phyloP scores from a whole-genome alignment of 1,140 invertebrate genomes.

The Papilio aristodemus region DNA sequence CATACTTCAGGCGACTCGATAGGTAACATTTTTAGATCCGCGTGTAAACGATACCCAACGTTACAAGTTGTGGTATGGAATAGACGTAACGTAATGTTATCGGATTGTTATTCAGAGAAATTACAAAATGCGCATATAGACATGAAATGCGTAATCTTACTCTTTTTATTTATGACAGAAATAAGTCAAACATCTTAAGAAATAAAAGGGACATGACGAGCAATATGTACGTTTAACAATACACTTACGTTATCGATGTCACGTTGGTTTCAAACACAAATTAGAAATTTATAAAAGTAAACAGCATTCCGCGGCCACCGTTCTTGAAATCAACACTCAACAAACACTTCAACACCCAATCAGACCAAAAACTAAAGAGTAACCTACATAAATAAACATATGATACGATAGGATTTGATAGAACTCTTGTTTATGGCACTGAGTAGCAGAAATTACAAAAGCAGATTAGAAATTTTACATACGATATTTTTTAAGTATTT shows the following conservation, averaged over 20 bases:
- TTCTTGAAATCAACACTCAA: slow-evolving; percentile 75
- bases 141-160: slow-evolving; percentile 44
- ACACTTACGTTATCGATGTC: slow-evolving; percentile 61
- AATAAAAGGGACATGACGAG: slow-evolving; percentile 28
- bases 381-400: slow-evolving; percentile 79
- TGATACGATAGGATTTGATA: slow-evolving; percentile 59
- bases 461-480: too few species aligned
- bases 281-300: slow-evolving; percentile 71
- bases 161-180: slow-evolving; percentile 31
- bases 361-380: slow-evolving; percentile 73
- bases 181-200: slow-evolving; percentile 33
- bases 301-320: slow-evolving; percentile 73
- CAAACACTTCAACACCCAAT: slow-evolving; percentile 76
- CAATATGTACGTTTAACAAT: slow-evolving; percentile 21
- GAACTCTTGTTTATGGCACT: slow-evolving; percentile 44
- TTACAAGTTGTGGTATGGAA: slow-evolving; percentile 43
- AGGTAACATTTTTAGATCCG: slow-evolving; percentile 76
- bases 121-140: slow-evolving; percentile 64
- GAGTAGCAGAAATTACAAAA: too few species aligned
- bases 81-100: slow-evolving; percentile 44
- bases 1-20: slow-evolving; percentile 61
- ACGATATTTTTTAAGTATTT: too few species aligned
- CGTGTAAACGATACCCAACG: slow-evolving; percentile 73
- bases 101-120: slow-evolving; percentile 45
- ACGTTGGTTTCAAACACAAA: slow-evolving; percentile 61